Evolutionary conservation across 2,888 invertebrate genomes (phyloP), one percentile per base, ranked within the genome.

Genomic region (Spicauda simplicius): DNA sequence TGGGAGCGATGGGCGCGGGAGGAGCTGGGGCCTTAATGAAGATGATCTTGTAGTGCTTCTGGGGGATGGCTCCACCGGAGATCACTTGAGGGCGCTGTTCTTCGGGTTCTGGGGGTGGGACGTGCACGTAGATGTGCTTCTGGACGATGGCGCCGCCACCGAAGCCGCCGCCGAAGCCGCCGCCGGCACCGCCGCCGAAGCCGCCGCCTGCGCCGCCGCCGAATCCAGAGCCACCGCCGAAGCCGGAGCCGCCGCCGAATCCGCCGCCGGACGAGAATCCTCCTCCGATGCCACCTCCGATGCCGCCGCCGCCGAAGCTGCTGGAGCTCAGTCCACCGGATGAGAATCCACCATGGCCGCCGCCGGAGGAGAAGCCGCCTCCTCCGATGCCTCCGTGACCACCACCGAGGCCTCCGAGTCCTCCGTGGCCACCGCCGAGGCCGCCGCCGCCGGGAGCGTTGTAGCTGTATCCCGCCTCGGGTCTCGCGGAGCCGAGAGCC

Each of bases 21-120:
- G 96, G 95, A 74, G 96, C 95, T 69, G 97, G 97, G 71, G 97
- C 96, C 94, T 97, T 97, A 91, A 97, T 97, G 95, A 97, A 97
- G 94, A 97, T 96, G 90, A 97, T 97, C 88, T 97, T 97, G 95
- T 97, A 96, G 91, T 96, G 96, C 82, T 96, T 96, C 89, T 96
- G 96, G 80, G 95, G 90, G 58, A 96, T 94, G 69, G 95, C 94
- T 55, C 95, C 95, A 12, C 94, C 93, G 66, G 92, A 91, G 80
- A 96, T 94, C 68, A 96, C 94, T 81, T 95, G 94, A 72, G 94
- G 94, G 75, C 95, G 95, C 80, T 94, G 94, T 85, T 95, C 95
- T 90, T 95, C 95, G 52, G 96, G 96, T 88, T 97, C 96, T 95
- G 96, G 96, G 85, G 97, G 97, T 63, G 97, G 97, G 56, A 97